A percentile compares a stretch with the other conserved stretches of the same genome.
phyloP scores from a whole-genome alignment of 2,797 vertebrate genomes.

The Sylvilagus floridanus region DNA sequence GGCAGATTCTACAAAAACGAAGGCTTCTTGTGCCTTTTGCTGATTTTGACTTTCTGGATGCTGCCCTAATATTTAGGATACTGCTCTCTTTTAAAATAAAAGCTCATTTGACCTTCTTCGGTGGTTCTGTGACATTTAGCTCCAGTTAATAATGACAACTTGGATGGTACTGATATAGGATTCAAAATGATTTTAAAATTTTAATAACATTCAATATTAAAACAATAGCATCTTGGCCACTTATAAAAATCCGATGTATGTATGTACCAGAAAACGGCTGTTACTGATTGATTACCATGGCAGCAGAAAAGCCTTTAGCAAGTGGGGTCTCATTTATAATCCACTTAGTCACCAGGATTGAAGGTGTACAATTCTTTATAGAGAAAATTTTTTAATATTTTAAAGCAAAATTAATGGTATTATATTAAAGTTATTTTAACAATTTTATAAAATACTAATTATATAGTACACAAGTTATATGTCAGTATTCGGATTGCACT shows the following conservation, averaged over 20 bases:
- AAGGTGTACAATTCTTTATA: conserved; percentile 26
- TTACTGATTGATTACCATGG: conserved; percentile 19
- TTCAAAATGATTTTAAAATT: conserved; percentile 5
- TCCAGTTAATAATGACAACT: conserved; percentile 11
- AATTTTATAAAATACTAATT: conserved; percentile 33
- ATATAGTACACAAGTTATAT: neutral
- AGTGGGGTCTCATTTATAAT: neutral
- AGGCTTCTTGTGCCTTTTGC: conserved; percentile 34
- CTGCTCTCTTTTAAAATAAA: conserved; percentile 39
- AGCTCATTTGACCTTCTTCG: conserved; percentile 52
- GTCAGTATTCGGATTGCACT: neutral
- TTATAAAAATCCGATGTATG: neutral
- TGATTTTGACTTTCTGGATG: conserved; percentile 51
- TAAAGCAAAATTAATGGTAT: conserved; percentile 30
- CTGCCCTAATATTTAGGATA: conserved; percentile 59
- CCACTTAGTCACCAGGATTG: neutral
- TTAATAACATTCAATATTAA: conserved; percentile 28
- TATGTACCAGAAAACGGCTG: neutral
- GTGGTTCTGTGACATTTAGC: conserved; percentile 32
- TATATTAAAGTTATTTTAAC: neutral
- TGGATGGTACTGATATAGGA: neutral
- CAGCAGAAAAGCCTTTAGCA: neutral
- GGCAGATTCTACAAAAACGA: neutral
- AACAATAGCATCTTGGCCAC: neutral
- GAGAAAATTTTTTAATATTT: conserved; percentile 12